Evolutionary conservation across 1,140 invertebrate species (phyloP).

Genomic region (Pogonus chalceus): DNA sequence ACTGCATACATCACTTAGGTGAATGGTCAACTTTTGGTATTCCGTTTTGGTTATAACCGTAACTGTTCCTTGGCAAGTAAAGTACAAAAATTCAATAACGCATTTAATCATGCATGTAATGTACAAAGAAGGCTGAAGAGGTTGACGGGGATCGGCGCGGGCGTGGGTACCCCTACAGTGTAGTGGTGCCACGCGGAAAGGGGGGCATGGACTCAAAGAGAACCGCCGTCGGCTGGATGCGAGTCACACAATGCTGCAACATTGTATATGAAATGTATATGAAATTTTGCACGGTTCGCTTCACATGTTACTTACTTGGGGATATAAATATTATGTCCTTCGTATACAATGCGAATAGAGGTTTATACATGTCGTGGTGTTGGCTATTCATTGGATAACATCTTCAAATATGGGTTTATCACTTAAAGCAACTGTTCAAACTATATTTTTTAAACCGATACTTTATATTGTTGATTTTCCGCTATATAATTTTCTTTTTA

Average conservation of each 20-base stretch:
- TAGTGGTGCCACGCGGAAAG: not conserved
- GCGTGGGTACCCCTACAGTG: not conserved
- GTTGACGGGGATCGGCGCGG: not conserved
- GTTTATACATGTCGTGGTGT: no score
- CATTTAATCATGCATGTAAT: conserved; percentile 2
- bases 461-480: no score
- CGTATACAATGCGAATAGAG: not conserved
- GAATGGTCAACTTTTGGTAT: no score
- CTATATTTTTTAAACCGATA: no score
- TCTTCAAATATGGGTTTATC: no score
- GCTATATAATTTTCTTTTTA: no score
- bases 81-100: conserved; percentile 3
- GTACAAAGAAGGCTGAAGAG: not conserved
- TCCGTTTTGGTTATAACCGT: no score
- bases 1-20: no score
- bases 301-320: not conserved
- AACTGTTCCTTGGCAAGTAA: no score
- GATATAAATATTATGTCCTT: conserved; percentile 1
- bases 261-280: not conserved
- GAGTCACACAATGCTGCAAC: not conserved
- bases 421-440: no score
- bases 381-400: no score
- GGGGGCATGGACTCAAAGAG: not conserved
- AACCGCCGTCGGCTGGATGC: not conserved
- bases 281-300: not conserved